Conservation (phyloP, 2,888 invertebrate genomes). For the Xestia c-nigrum region DNA sequence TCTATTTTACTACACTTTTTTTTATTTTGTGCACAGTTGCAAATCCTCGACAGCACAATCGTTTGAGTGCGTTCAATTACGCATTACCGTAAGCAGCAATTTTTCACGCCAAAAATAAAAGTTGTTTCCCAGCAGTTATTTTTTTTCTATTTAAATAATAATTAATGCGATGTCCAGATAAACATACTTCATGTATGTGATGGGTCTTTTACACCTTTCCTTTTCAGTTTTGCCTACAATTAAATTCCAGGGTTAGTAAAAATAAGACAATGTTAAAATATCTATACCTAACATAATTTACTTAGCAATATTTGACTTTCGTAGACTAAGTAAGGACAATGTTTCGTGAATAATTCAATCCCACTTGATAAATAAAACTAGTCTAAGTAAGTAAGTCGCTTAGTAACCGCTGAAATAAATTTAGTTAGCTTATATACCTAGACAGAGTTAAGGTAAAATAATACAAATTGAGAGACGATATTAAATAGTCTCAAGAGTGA, state of each 20-base stretch:
- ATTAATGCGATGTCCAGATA: neutral
- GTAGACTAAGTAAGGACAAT: neutral
- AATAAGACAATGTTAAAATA: neutral
- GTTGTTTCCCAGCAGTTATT: neutral
- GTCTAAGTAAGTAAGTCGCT: neutral
- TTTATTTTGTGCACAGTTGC: neutral
- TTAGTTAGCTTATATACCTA: neutral
- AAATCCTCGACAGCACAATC: neutral
- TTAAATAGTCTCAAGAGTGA: neutral
- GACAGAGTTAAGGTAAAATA: neutral
- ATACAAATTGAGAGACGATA: neutral
- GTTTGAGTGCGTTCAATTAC: neutral
- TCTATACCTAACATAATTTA: conserved; percentile 6
- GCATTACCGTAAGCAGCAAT: neutral
- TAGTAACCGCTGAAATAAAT: neutral
- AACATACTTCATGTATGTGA: neutral
- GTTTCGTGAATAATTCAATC: neutral
- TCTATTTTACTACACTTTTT: neutral
- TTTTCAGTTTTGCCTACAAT: neutral
- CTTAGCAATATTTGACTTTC: neutral
- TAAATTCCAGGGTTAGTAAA: neutral
- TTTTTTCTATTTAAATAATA: neutral
- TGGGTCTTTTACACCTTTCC: neutral
- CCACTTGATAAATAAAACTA: neutral
- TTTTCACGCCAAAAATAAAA: neutral